Percentiles rank a stretch among this genome's conserved stretches.
These are phyloP conservation scores for Octonoba sinensis DNA, from an alignment of 2,888 invertebrate genomes.

Conservation along the genomic window DNA sequence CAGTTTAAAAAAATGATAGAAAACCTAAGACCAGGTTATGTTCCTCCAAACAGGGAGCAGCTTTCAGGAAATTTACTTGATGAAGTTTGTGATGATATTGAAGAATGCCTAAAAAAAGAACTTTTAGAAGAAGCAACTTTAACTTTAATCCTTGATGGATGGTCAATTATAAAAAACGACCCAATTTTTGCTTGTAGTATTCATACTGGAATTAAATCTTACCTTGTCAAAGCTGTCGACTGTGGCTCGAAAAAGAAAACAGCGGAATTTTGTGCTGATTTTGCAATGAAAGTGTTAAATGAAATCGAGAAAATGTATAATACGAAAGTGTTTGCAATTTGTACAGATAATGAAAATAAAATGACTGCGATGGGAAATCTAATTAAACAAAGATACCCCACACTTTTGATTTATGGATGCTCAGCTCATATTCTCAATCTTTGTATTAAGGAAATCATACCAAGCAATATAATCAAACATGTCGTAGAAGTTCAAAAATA, in stretches of 20 bases:
- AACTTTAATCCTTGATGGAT: slow-evolving; percentile 9
- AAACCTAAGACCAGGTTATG: not conserved
- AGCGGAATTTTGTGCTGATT: not conserved
- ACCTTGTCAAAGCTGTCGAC: not conserved
- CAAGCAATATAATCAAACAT: not conserved
- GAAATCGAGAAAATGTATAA: slow-evolving; percentile 3
- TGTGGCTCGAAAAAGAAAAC: slow-evolving; percentile 4
- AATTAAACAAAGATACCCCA: not conserved
- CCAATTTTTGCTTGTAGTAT: not conserved
- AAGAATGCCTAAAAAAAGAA: not conserved
- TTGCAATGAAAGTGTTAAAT: not conserved
- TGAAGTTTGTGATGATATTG: not conserved
- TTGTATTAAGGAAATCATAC: slow-evolving; percentile 9
- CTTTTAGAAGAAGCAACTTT: not conserved
- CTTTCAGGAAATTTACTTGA: not conserved
- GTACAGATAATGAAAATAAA: slow-evolving; percentile 10
- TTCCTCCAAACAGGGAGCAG: slow-evolving; percentile 1
- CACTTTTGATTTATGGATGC: not conserved
- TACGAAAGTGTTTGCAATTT: not conserved
- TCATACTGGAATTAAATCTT: not conserved
- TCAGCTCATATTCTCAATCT: slow-evolving; percentile 2
- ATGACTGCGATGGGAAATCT: not conserved
- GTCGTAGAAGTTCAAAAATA: not conserved
- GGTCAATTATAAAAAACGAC: not conserved
- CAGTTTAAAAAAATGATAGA: slow-evolving; percentile 2